phyloP scores from a whole-genome alignment of 2,113 vertebrate species.

The Erinaceus europaeus region DNA sequence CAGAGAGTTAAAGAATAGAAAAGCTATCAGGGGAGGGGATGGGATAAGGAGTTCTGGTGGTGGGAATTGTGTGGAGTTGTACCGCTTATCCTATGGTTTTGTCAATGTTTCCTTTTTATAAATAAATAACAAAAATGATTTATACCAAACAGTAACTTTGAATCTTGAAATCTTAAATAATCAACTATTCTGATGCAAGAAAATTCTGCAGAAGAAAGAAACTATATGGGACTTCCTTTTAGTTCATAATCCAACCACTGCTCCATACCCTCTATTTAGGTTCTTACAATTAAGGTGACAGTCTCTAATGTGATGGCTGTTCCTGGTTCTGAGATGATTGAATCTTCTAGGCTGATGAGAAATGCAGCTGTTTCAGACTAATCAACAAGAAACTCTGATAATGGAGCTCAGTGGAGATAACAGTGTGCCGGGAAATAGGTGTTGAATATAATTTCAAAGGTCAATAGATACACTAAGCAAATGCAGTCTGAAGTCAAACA shows the following conservation, averaged over 20 bases:
- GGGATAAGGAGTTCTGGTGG: too few relatives aligned
- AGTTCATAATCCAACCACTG: too few relatives aligned
- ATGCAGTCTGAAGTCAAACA: background rate
- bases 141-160: too few relatives aligned
- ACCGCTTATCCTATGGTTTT: too few relatives aligned
- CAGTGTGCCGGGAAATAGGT: background rate
- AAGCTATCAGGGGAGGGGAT: too few relatives aligned
- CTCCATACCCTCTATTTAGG: background rate
- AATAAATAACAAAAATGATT: too few relatives aligned
- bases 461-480: background rate
- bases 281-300: background rate
- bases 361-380: background rate
- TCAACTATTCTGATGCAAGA: background rate
- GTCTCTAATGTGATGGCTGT: background rate
- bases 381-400: background rate
- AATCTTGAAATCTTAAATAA: too few relatives aligned
- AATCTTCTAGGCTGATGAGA: background rate
- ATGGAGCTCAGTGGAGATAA: background rate
- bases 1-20: too few relatives aligned
- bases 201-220: background rate
- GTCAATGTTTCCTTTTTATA: too few relatives aligned
- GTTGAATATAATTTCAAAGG: conserved; percentile 30
- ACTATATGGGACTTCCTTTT: background rate
- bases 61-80: too few relatives aligned
- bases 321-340: background rate